phyloP scores from a whole-genome alignment of 2,888 invertebrate genomes.

The Chorisops tibialis region DNA sequence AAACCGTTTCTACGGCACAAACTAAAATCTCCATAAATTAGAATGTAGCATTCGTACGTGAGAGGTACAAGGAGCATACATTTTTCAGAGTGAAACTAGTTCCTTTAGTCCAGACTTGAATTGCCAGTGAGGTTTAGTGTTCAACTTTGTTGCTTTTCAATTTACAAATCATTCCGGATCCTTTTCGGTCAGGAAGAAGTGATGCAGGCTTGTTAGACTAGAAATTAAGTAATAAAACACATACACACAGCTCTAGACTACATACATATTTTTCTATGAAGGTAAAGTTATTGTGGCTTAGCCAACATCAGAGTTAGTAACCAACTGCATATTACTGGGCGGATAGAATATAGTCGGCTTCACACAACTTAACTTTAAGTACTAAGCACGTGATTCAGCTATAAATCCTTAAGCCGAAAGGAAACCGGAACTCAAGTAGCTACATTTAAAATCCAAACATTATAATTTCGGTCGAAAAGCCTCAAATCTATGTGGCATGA shows the following conservation, averaged over 20 bases:
- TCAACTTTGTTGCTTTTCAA: constrained; percentile 5
- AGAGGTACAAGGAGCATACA: neutral
- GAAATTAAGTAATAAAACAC: constrained; percentile 32
- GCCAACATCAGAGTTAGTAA: neutral
- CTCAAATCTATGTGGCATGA: too few species aligned
- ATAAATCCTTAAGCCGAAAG: constrained; percentile 28
- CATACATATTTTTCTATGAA: neutral
- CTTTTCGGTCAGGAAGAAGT: neutral
- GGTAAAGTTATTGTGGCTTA: neutral
- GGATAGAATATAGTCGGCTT: too few species aligned
- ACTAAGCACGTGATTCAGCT: constrained; percentile 32
- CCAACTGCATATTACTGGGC: neutral
- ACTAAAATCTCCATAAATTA: constrained; percentile 15
- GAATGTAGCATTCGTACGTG: too few species aligned
- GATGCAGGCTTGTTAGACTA: constrained; percentile 7
- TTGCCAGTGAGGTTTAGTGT: neutral
- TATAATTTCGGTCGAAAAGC: constrained; percentile 28
- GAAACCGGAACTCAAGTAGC: constrained; percentile 27
- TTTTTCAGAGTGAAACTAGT: neutral
- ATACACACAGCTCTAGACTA: constrained; percentile 8
- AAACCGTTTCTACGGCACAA: constrained; percentile 1
- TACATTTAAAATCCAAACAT: constrained; percentile 34
- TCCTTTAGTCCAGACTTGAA: neutral
- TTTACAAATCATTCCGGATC: constrained; percentile 25
- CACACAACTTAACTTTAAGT: constrained; percentile 4